Percentiles rank a stretch among this genome's conserved stretches.
Conservation (phyloP, 1,140 invertebrate genomes). For the Drosophila setifemur region DNA sequence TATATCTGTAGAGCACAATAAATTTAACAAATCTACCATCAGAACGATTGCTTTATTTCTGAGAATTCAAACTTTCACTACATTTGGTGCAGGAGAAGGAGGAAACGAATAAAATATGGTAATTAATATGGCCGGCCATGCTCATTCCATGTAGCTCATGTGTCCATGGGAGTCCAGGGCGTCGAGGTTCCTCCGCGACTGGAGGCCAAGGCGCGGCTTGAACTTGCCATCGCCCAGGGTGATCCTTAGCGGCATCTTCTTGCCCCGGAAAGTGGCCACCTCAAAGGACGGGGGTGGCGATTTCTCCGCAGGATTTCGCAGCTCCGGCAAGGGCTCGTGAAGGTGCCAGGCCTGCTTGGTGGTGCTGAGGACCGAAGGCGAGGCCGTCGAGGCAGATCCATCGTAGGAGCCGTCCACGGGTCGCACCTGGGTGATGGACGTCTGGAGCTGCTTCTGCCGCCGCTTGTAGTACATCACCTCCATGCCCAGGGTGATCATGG, state of each 20-base stretch:
- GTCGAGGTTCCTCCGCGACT: constrained; percentile 31
- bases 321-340: background rate
- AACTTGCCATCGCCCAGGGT: constrained; percentile 56
- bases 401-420: constrained; percentile 15
- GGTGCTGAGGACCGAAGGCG: constrained; percentile 1
- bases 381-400: background rate
- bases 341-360: constrained; percentile 42
- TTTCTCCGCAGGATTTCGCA: constrained; percentile 11
- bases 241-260: constrained; percentile 34
- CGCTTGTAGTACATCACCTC: constrained; percentile 91
- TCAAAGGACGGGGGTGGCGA: constrained; percentile 71
- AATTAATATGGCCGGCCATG: background rate
- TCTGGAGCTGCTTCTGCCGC: constrained; percentile 23
- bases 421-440: constrained; percentile 51
- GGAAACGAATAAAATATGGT: background rate
- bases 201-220: constrained; percentile 51
- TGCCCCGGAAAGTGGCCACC: constrained; percentile 51
- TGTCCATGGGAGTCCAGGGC: constrained; percentile 1
- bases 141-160: constrained; percentile 51
- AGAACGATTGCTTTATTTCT: background rate
- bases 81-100: background rate
- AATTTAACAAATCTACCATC: no score
- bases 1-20: no score
- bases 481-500: constrained; percentile 90
- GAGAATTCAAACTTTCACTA: background rate